These are phyloP conservation scores for Ips nitidus DNA, from an alignment of 1,140 invertebrate species.

Conservation along the genomic window DNA sequence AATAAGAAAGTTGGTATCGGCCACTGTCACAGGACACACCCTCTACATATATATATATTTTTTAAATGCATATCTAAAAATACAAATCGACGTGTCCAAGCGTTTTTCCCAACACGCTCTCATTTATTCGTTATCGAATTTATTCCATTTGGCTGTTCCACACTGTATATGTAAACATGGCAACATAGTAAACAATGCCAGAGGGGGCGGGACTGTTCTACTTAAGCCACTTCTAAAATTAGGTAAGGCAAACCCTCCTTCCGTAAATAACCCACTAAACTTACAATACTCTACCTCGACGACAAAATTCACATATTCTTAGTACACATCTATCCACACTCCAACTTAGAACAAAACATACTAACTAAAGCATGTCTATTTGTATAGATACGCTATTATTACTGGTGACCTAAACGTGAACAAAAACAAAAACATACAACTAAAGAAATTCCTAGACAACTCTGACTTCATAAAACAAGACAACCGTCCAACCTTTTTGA, in stretches of 20 bases:
- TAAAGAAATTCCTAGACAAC: not conserved
- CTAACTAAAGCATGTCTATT: not conserved
- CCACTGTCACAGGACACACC: no score
- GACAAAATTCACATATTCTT: constrained; percentile 1
- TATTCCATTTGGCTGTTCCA: no score
- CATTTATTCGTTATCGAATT: no score
- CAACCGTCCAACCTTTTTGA: not conserved
- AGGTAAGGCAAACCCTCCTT: not conserved
- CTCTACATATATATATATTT: no score
- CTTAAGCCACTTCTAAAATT: not conserved
- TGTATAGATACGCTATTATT: not conserved
- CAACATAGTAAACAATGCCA: not conserved
- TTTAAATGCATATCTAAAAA: no score
- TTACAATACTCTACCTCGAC: not conserved
- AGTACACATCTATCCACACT: not conserved
- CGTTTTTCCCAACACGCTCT: no score
- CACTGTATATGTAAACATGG: not conserved
- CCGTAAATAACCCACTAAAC: not conserved
- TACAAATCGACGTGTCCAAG: no score
- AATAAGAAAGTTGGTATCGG: no score
- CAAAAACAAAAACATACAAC: not conserved
- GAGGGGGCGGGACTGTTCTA: not conserved
- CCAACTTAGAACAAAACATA: not conserved
- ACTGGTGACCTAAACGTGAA: not conserved
- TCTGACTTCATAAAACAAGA: constrained; percentile 1